A percentile compares a stretch with the other conserved stretches of the same genome.
These are phyloP conservation scores for Poeciliopsis gracilis DNA, from an alignment of 2,797 vertebrate genomes.

Conservation along the genomic window DNA sequence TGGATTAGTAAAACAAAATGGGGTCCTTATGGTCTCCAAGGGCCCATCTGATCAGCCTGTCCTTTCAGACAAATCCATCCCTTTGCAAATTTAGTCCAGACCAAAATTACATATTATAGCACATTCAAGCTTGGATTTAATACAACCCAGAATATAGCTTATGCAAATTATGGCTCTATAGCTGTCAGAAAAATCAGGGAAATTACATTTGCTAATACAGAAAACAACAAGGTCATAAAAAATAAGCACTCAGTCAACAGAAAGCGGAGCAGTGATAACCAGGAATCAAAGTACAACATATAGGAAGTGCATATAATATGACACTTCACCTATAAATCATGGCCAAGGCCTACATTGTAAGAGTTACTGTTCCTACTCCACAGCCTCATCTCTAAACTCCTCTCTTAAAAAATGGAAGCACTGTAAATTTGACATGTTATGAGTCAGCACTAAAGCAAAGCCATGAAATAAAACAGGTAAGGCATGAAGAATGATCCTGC, in stretches of 20 bases:
- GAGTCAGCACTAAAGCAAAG: slow-evolving; percentile 76
- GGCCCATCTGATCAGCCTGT: slow-evolving; percentile 58
- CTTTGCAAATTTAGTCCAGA: slow-evolving; percentile 60
- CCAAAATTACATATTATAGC: slow-evolving; percentile 69
- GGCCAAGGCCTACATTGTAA: slow-evolving; percentile 46
- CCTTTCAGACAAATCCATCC: slow-evolving; percentile 53
- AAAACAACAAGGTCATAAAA: slow-evolving; percentile 36
- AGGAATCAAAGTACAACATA: slow-evolving; percentile 12
- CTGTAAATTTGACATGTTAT: slow-evolving; percentile 73
- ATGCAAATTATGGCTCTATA: slow-evolving; percentile 58
- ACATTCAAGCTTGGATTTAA: slow-evolving; percentile 62
- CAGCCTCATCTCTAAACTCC: slow-evolving; percentile 34
- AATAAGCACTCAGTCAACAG: slow-evolving; percentile 26
- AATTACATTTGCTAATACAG: slow-evolving; percentile 37
- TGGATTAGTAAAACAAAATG: slow-evolving; percentile 57
- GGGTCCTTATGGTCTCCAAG: slow-evolving; percentile 49
- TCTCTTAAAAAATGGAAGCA: slow-evolving; percentile 48
- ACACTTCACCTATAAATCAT: slow-evolving; percentile 41
- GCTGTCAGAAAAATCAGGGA: slow-evolving; percentile 46
- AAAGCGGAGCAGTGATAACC: slow-evolving; percentile 1
- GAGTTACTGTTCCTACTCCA: slow-evolving; percentile 32
- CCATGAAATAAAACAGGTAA: slow-evolving; percentile 69
- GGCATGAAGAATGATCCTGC: slow-evolving; percentile 33
- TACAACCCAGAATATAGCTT: slow-evolving; percentile 50
- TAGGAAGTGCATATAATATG: slow-evolving; percentile 17